A percentile compares a stretch with the other conserved stretches of the same genome.
phyloP scores from a whole-genome alignment of 2,113 vertebrate genomes.

The Glaucomys volans region DNA sequence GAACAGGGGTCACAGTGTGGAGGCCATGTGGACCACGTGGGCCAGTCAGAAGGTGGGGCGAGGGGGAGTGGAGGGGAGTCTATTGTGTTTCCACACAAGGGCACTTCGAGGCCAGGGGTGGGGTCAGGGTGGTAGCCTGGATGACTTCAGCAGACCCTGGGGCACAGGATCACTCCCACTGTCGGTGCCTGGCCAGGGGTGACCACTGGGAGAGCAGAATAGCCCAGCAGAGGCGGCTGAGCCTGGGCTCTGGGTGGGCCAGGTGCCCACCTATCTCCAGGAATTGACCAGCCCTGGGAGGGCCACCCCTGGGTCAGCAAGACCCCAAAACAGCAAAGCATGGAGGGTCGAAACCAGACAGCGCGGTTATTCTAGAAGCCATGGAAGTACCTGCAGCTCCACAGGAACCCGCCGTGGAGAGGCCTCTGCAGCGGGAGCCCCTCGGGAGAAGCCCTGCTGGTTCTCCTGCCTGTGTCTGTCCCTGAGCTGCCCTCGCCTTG shows the following conservation, averaged over 20 bases:
- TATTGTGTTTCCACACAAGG: neutral
- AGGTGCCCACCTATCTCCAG: neutral
- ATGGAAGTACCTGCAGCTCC: neutral
- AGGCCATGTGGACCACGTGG: neutral
- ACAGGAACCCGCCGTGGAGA: neutral
- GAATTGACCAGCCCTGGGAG: neutral
- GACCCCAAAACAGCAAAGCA: neutral
- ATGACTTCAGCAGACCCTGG: neutral
- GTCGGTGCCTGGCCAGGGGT: neutral
- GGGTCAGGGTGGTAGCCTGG: neutral
- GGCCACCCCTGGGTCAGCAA: neutral
- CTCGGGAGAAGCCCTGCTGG: slow-evolving; percentile 44
- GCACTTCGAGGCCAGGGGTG: neutral
- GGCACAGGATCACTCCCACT: neutral
- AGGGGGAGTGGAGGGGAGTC: too few relatives aligned
- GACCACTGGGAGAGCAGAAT: too few relatives aligned
- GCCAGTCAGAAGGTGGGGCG: neutral
- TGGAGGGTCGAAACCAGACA: neutral
- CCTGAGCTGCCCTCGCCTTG: neutral
- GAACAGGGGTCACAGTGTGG: neutral
- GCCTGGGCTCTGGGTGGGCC: too few relatives aligned
- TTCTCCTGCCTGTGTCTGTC: neutral
- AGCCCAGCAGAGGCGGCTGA: neutral
- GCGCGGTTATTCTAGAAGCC: neutral
- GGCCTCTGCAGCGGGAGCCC: slow-evolving; percentile 52